Evolutionary conservation across 2,113 vertebrate genomes (phyloP).

Genomic region (Gasterosteus aculeatus): DNA sequence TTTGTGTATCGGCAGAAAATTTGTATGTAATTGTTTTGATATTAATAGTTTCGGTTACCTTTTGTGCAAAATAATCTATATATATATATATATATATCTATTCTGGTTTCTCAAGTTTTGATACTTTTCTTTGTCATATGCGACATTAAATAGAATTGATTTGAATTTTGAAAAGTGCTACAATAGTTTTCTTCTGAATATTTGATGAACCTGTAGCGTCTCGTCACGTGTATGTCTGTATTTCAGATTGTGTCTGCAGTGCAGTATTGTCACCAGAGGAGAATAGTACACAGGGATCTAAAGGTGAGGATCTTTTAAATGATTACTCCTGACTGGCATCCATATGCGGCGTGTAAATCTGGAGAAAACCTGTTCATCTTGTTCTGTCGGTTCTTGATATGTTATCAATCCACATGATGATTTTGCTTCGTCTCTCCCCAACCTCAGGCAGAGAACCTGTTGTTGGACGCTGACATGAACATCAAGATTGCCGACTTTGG

Average conservation of each 20-base stretch:
- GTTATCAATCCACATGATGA: not conserved
- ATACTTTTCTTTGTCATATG: not conserved
- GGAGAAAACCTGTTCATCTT: not conserved
- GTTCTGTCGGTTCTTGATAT: not conserved
- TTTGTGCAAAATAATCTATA: not conserved
- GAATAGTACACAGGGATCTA: constrained; percentile 96
- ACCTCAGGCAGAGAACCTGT: constrained; percentile 93
- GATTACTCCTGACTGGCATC: not conserved
- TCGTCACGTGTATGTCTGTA: constrained; percentile 41
- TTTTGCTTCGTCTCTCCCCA: constrained; percentile 29
- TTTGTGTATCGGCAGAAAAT: not conserved
- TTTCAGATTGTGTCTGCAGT: constrained; percentile 98
- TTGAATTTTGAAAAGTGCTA: not conserved
- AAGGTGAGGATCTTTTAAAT: constrained; percentile 82
- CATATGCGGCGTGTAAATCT: not conserved
- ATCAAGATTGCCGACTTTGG: constrained; percentile 99
- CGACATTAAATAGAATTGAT: not conserved
- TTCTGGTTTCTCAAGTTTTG: not conserved
- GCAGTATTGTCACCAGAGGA: constrained; percentile 97
- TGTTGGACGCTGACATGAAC: constrained; percentile 97
- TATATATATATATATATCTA: not conserved
- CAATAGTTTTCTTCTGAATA: not conserved
- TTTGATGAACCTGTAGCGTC: not conserved
- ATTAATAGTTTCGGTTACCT: not conserved
- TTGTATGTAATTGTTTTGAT: not conserved